Base-by-base conservation (phyloP, 1,140 invertebrate species). In the Uloborus diversus region DNA sequence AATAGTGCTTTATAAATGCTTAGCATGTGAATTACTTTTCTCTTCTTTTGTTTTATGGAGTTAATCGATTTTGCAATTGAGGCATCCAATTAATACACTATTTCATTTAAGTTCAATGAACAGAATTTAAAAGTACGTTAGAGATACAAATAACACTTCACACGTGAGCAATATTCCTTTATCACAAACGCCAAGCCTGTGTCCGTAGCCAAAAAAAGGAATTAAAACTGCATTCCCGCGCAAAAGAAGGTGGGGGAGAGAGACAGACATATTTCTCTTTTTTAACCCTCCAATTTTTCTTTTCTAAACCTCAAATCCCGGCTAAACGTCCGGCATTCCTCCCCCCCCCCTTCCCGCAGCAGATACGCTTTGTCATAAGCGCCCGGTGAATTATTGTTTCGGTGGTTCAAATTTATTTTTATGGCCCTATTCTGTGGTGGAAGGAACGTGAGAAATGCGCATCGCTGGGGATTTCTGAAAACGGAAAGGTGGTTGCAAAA, bases 371-470 rank as follows among this genome's bases (percentile, higher is more conserved):
- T 69, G 66, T 69, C 66, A 28, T 56, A 35, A 11, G 25, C n/a
- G 49, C 49, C 5, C 23, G 17, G 13, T 47, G 64, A 68, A 68
- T 68, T 59, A 59, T 71, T 71, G 69, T 71, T 71, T 30, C 65
- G 49, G 20, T 14, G 30, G 30, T n/a, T n/a, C 3, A 23, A 71
- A 47, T 59, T 71, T 61, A 59, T 59, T 59, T 71, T 71, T 71
- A 71, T 61, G 17, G 35, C 5, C 7, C 28, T n/a, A 56, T 69
- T 69, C 56, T 11, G 49, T 5, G 30, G 20, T 28, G 17, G 11
- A 56, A 25, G 23, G 53, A 47, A 61, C 23, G 68, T 59, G 69
- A 59, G 69, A 42, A 59, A 71, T 61, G 69, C 20, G 11, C 20
- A 20, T 59, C 23, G 14, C 14, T 59, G 25, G n/a, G 23, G 69